phyloP scores from a whole-genome alignment of 2,888 invertebrate genomes.

The Atrina japonica region DNA sequence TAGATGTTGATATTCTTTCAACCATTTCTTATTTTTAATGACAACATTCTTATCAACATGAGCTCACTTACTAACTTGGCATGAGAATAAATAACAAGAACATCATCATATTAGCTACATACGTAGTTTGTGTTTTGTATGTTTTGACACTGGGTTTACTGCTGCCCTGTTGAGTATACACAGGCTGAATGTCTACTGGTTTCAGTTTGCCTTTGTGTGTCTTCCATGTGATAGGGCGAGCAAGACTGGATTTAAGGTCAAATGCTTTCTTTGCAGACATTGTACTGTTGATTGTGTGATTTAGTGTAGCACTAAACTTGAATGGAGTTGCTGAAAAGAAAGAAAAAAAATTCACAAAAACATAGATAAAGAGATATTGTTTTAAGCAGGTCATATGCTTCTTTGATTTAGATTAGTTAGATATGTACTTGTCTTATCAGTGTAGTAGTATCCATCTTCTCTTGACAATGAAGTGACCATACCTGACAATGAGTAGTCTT shows the following conservation, averaged over 20 bases:
- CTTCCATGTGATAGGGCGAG: slow-evolving; percentile 75
- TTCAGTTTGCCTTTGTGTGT: slow-evolving; percentile 75
- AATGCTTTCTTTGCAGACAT: slow-evolving; percentile 65
- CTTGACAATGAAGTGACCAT: too few relatives aligned
- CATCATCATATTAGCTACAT: too few relatives aligned
- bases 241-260: slow-evolving; percentile 75
- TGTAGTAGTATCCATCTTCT: too few relatives aligned
- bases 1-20: too few relatives aligned
- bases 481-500: too few relatives aligned
- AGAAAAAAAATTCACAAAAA: background rate
- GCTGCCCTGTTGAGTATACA: slow-evolving; percentile 15
- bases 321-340: slow-evolving; percentile 66
- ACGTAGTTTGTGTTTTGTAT: slow-evolving; percentile 42
- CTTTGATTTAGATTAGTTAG: too few relatives aligned
- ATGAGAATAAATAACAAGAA: too few relatives aligned
- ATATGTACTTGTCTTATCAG: too few relatives aligned
- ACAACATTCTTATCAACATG: too few relatives aligned
- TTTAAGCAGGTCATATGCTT: background rate
- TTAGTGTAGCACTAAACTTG: slow-evolving; percentile 62
- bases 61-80: too few relatives aligned
- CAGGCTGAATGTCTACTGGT: slow-evolving; percentile 52
- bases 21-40: too few relatives aligned
- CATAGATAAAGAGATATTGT: background rate
- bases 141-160: slow-evolving; percentile 41
- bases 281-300: slow-evolving; percentile 48